A percentile compares a stretch with the other conserved stretches of the same genome.
phyloP scores from a whole-genome alignment of 2,113 vertebrate genomes.

The Isurus oxyrinchus region DNA sequence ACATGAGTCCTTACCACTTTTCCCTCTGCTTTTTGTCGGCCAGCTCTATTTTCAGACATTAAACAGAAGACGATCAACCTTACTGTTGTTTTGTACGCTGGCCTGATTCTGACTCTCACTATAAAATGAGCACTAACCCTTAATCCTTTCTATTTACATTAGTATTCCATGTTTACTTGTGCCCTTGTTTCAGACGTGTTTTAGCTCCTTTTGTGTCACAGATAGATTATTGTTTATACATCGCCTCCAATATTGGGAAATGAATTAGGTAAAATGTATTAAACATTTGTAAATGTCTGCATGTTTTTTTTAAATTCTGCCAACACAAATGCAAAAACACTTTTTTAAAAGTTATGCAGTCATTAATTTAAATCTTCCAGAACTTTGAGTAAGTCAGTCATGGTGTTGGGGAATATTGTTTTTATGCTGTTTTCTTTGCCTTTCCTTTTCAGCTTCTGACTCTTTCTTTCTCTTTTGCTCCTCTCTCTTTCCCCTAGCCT shows the following conservation, averaged over 20 bases:
- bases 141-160: background rate
- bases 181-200: background rate
- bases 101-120: background rate
- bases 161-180: slow-evolving; percentile 16
- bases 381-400: background rate
- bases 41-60: background rate
- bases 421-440: background rate
- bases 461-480: background rate
- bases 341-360: background rate
- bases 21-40: background rate
- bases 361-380: background rate
- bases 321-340: background rate
- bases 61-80: slow-evolving; percentile 5
- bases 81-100: background rate
- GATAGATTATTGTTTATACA: background rate
- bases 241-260: background rate
- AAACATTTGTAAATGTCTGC: background rate
- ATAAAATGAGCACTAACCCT: background rate
- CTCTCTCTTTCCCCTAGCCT: background rate
- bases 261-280: background rate
- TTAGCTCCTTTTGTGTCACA: background rate
- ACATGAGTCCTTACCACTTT: background rate
- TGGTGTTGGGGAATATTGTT: background rate
- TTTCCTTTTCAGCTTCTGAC: background rate
- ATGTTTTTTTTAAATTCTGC: background rate